Evolutionary conservation across 2,113 vertebrate genomes (phyloP).

Genomic region (Pachycephala philippinensis): DNA sequence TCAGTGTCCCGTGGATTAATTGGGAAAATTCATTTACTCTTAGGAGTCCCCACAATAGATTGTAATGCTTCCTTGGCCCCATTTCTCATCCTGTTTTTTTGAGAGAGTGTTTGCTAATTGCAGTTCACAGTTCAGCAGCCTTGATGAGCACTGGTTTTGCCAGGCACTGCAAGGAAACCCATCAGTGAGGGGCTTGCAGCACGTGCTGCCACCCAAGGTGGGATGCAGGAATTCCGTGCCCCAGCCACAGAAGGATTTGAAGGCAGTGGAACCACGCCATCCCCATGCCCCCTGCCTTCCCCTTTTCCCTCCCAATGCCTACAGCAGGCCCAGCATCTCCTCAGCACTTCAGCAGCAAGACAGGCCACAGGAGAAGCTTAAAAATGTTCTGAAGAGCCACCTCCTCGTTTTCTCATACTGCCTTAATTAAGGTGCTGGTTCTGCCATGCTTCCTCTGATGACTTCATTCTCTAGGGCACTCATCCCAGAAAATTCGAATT

Average conservation of each 20-base stretch:
- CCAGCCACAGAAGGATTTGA: rapidly evolving
- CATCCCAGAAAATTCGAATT: neutral
- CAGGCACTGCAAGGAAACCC: neutral
- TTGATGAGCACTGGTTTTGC: neutral
- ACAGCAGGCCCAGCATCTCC: neutral
- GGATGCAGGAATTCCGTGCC: rapidly evolving
- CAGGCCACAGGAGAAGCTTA: neutral
- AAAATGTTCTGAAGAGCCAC: neutral
- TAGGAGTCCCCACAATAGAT: neutral
- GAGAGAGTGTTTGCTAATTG: neutral
- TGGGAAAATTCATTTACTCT: neutral
- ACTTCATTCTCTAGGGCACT: neutral
- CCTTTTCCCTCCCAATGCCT: neutral
- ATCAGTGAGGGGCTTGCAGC: rapidly evolving
- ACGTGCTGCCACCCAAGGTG: rapidly evolving
- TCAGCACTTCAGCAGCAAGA: rapidly evolving
- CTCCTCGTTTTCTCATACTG: neutral
- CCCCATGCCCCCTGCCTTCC: rapidly evolving
- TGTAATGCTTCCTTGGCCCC: neutral
- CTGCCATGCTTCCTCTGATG: neutral
- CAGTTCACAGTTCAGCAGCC: neutral
- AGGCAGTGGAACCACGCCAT: neutral
- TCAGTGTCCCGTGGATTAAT: neutral
- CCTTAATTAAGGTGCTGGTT: neutral
- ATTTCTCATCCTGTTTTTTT: neutral